Base-by-base conservation (phyloP, 2,888 invertebrate species). In the Pseudococcus jackbeardsleyi region DNA sequence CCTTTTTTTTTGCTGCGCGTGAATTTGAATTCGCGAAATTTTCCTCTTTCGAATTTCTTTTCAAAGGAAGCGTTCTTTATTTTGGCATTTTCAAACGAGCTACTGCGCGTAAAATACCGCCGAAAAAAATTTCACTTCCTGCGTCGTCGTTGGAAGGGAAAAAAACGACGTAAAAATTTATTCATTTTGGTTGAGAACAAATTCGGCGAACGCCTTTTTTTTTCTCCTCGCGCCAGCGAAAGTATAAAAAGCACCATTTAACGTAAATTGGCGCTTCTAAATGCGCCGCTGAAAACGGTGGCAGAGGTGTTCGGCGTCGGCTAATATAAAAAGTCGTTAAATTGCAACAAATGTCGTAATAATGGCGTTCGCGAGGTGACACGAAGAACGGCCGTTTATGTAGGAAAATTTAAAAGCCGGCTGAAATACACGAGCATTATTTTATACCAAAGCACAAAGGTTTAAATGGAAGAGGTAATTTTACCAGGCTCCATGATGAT, bases 331-430 rank as follows among this genome's bases (percentile, higher is more conserved):
- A 42, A 82, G 79, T 46, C 79, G 79, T 82, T 82, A 82, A 82
- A 82, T 82, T 82, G 79, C 79, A 33, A 82, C 79, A 82, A 82
- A 82, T 82, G 79, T 82, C 79, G 79, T 82, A 82, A 82, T 82
- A 46, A 46, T 46, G 42, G 79, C 46, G 12, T 15, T 8, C 59
- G 64, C 64, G 64, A 64, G 64, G 19, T 64, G 64, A 64, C 64
- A 64, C 64, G 64, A 64, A 64, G 12, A 64, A 22, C 64, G 8
- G 42, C 42, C 42, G 22, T 22, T 64, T 64, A 22, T 42, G 42
- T 64, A 64, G 22, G 64, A 64, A 22, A 64, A 64, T 64, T 64
- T 64, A 64, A 64, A 64, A 64, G 64, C 64, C 0, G 22, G 64
- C 11, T 64, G 8, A 64, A 64, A 64, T 64, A 64, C 64, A 12